A percentile compares a stretch with the other conserved stretches of the same genome.
These are phyloP conservation scores for Gadus macrocephalus DNA, from an alignment of 2,113 vertebrate species.

Conservation along the genomic window DNA sequence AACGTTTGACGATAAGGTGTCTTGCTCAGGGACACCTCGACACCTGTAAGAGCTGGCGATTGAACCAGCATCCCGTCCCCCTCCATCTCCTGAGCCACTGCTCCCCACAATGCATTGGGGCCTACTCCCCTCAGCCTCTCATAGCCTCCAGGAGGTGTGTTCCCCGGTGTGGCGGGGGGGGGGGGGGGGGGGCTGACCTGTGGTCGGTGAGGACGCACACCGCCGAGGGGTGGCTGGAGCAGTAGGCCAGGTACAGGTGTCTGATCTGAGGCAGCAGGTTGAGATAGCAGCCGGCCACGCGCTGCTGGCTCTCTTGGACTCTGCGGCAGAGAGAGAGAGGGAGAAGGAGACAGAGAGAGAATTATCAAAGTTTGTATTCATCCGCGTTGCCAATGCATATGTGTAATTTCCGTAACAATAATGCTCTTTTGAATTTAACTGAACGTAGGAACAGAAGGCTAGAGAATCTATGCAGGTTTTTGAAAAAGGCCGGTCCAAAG, in stretches of 20 bases:
- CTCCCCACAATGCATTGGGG: constrained; percentile 1
- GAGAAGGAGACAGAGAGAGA: neutral
- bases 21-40: too few relatives aligned
- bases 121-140: neutral
- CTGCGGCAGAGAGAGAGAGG: constrained; percentile 53
- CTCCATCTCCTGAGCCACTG: too few relatives aligned
- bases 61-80: too few relatives aligned
- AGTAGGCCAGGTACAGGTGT: constrained; percentile 87
- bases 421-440: too few relatives aligned
- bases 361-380: too few relatives aligned
- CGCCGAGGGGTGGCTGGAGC: constrained; percentile 90
- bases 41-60: too few relatives aligned
- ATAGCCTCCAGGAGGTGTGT: neutral
- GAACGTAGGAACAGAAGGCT: too few relatives aligned
- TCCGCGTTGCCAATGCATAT: neutral
- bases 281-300: constrained; percentile 85
- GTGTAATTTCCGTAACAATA: too few relatives aligned
- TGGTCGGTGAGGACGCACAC: constrained; percentile 91
- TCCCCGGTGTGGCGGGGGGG: neutral
- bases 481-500: neutral
- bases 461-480: too few relatives aligned
- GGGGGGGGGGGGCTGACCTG: constrained; percentile 73
- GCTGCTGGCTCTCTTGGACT: constrained; percentile 87
- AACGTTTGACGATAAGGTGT: too few relatives aligned
- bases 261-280: constrained; percentile 89